These are phyloP conservation scores for Pterois miles DNA, from an alignment of 2,797 vertebrate genomes.

Conservation along the genomic window DNA sequence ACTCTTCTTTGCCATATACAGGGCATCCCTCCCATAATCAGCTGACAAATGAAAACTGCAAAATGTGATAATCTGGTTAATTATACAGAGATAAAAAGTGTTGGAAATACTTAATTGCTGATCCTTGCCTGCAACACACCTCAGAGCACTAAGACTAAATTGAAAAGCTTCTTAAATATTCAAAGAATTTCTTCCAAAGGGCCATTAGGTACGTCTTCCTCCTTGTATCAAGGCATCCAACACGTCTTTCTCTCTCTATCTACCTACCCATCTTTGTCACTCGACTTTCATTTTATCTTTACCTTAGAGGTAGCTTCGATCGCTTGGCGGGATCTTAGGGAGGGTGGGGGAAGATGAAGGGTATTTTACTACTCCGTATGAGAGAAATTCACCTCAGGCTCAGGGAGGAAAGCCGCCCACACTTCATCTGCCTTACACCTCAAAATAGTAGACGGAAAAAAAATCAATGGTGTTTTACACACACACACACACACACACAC, in stretches of 20 bases:
- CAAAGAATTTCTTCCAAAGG: conserved; percentile 12
- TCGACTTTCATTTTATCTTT: conserved; percentile 7
- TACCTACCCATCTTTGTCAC: background rate
- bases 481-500: background rate
- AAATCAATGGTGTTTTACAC: conserved; percentile 44
- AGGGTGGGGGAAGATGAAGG: conserved; percentile 19
- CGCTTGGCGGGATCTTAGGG: background rate
- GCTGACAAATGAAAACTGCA: conserved; percentile 4
- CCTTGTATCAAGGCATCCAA: background rate
- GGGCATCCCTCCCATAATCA: conserved; percentile 6
- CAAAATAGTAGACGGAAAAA: conserved; percentile 24
- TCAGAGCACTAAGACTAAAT: conserved; percentile 1
- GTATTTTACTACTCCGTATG: conserved; percentile 21
- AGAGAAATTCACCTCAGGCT: conserved; percentile 47
- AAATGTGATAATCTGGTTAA: background rate
- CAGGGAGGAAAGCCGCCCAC: conserved; percentile 31
- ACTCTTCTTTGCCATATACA: conserved; percentile 8
- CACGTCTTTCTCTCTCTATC: background rate
- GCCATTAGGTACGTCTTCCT: conserved; percentile 4
- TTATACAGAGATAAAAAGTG: conserved; percentile 1
- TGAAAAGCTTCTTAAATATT: conserved; percentile 28
- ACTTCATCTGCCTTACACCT: conserved; percentile 43
- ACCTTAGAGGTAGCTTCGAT: conserved; percentile 15
- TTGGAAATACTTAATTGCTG: conserved; percentile 4
- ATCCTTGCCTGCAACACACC: conserved; percentile 4